Percentiles rank a stretch among this genome's conserved stretches.
phyloP scores from a whole-genome alignment of 2,888 invertebrate species.

The Hesperia comma region DNA sequence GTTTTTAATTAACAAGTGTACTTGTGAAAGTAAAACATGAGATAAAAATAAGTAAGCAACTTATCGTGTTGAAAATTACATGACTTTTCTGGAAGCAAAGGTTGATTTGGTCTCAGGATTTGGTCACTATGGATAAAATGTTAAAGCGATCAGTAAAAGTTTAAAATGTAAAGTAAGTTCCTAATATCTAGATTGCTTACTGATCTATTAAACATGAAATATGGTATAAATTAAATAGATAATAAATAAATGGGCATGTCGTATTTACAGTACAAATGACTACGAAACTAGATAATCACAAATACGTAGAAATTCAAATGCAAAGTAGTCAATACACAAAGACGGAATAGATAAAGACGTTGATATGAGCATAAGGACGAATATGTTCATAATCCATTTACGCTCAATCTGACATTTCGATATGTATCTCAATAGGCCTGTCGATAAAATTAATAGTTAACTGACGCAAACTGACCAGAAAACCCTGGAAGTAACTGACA shows the following conservation, averaged over 20 bases:
- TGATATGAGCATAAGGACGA: slow-evolving; percentile 32
- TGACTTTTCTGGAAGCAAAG: too few species aligned
- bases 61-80: too few species aligned
- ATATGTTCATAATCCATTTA: slow-evolving; percentile 34
- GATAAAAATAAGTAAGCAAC: too few species aligned
- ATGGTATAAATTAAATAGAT: background rate
- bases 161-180: too few species aligned
- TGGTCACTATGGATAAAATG: too few species aligned
- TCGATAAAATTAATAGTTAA: slow-evolving; percentile 28
- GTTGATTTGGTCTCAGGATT: too few species aligned
- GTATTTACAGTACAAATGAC: slow-evolving; percentile 5
- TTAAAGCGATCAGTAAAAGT: too few species aligned
- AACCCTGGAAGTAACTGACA: slow-evolving; percentile 11
- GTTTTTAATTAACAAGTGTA: too few species aligned
- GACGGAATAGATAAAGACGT: slow-evolving; percentile 27
- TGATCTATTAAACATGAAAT: background rate
- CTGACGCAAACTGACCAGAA: slow-evolving; percentile 21
- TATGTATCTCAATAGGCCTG: slow-evolving; percentile 10
- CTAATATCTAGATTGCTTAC: background rate
- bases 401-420: slow-evolving; percentile 20
- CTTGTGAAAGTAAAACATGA: too few species aligned
- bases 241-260: background rate
- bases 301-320: slow-evolving; percentile 21
- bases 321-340: slow-evolving; percentile 28
- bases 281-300: background rate